Percentiles rank a stretch among this genome's conserved stretches.
phyloP scores from a whole-genome alignment of 2,113 vertebrate genomes.

The Aptenodytes forsteri region DNA sequence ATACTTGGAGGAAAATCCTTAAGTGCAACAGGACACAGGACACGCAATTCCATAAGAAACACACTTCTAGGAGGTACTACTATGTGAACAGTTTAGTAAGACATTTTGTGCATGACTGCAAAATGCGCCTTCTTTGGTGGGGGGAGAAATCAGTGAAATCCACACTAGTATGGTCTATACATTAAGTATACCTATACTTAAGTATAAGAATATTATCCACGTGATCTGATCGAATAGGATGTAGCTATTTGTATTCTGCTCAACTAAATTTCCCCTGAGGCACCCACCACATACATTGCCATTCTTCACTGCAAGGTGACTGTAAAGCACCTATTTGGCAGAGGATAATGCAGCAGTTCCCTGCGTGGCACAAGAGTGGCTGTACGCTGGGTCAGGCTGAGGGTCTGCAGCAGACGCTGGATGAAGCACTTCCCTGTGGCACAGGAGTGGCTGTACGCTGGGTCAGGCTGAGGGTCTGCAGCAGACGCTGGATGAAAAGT shows the following conservation, averaged over 20 bases:
- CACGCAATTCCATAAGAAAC: background rate
- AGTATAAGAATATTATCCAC: background rate
- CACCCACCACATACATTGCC: background rate
- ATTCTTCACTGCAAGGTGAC: background rate
- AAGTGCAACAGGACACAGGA: background rate
- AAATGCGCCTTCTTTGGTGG: background rate
- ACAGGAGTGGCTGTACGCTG: background rate
- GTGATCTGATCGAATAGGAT: background rate
- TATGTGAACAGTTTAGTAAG: background rate
- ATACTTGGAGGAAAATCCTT: background rate
- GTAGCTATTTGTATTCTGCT: background rate
- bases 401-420: background rate
- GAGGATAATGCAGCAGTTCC: background rate
- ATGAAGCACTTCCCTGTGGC: background rate
- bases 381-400: background rate
- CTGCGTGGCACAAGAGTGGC: background rate
- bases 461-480: background rate
- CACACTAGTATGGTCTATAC: background rate
- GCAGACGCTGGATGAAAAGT: background rate
- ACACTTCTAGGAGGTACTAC: background rate
- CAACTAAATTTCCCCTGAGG: background rate
- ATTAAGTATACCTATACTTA: background rate
- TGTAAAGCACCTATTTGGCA: too few relatives aligned
- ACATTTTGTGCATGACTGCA: background rate
- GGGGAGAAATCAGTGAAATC: background rate